Base-by-base conservation (phyloP, 2,888 invertebrate genomes). In the Clostera curtula region DNA sequence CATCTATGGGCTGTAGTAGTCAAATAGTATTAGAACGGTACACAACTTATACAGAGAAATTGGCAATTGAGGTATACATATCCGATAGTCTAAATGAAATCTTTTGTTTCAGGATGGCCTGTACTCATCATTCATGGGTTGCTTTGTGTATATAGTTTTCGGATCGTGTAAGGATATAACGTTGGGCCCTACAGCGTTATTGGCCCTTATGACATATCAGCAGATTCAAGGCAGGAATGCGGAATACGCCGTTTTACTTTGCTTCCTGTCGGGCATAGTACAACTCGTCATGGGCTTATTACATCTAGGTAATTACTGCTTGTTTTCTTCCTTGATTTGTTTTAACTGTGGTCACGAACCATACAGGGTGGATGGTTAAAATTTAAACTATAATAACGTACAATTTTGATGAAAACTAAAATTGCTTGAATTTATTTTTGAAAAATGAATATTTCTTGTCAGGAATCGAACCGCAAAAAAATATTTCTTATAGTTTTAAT, bases 91-190 rank as follows among this genome's bases (percentile, higher is more conserved):
- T 17, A 5, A 6, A 24, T 13, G 16, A 33, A 25, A 36, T 42
- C 25, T 29, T 38, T 36, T 36, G 40, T 69, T 69, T 42, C 86
- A 97, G 95, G 96, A 95, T 79, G 97, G 97, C 2, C 86, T 98
- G 25, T 97, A 97, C 79, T 96, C 97, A 0, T 93, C 97, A 1
- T 97, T 97, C 72, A 88, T 96, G 75, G 96, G 97, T 1, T 96
- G 96, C 56, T 93, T 97, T 67, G 88, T 97, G 18, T 98, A 97
- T 77, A 89, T 92, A 25, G 69, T 97, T 33, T 89, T 97, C 49
- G 97, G 97, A 12, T 94, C 95, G 24, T 93, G 93, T 60, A 93
- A 93, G 45, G 93, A 93, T 60, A 93, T 93, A 31, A 93, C 93
- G 4, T 90, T 94, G 34, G 94, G 97, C 4, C 97, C 97, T 2